Evolutionary conservation across 1,140 invertebrate genomes (phyloP).

Genomic region (Drosophila kurseongensis): DNA sequence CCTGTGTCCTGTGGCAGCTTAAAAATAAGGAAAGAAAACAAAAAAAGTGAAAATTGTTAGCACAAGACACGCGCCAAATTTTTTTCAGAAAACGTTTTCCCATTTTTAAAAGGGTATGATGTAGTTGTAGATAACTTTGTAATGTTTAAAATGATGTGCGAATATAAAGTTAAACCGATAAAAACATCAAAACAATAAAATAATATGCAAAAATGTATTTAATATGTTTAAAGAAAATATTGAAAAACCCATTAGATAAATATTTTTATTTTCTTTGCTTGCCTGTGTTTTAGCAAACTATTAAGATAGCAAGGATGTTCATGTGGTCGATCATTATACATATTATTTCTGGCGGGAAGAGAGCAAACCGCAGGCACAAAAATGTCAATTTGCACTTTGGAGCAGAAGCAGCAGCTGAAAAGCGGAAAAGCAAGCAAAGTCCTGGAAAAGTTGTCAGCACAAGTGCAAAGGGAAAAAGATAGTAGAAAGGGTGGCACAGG

Average conservation of each 20-base stretch:
- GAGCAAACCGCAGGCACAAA: slow-evolving; percentile 75
- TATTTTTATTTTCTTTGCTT: no score
- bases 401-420: slow-evolving; percentile 45
- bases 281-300: no score
- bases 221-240: no score
- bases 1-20: slow-evolving; percentile 56
- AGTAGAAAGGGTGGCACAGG: background rate
- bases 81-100: slow-evolving; percentile 5
- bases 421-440: slow-evolving; percentile 37
- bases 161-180: no score
- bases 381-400: slow-evolving; percentile 79
- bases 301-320: slow-evolving; percentile 6
- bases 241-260: no score
- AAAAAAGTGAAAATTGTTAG: slow-evolving; percentile 65
- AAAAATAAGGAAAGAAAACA: slow-evolving; percentile 45
- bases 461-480: slow-evolving; percentile 28
- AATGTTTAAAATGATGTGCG: background rate
- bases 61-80: slow-evolving; percentile 72
- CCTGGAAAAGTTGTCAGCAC: slow-evolving; percentile 54
- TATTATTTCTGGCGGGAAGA: slow-evolving; percentile 24
- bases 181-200: no score
- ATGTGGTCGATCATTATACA: background rate
- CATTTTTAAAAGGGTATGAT: no score
- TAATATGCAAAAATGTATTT: background rate
- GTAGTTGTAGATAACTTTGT: background rate